Conservation (phyloP, 2,797 vertebrate species). For the Anolis apletophallus region DNA sequence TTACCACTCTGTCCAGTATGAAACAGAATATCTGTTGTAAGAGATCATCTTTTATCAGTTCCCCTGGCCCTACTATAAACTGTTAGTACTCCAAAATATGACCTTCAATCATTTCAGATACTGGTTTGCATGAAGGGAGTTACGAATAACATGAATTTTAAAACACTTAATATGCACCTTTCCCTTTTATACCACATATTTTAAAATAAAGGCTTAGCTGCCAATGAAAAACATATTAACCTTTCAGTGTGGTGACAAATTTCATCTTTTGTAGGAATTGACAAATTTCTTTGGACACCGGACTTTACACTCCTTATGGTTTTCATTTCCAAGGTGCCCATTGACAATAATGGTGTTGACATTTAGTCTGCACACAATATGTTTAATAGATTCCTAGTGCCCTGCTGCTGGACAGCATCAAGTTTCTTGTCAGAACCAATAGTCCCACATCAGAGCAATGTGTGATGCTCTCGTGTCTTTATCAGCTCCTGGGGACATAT, state of each 20-base stretch:
- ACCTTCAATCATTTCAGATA: rapidly evolving
- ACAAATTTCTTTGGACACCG: background rate
- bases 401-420: conserved; percentile 28
- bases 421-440: conserved; percentile 32
- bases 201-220: conserved; percentile 21
- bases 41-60: background rate
- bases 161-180: background rate
- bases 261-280: background rate
- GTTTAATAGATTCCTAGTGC: conserved; percentile 11
- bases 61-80: too few species aligned
- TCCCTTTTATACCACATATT: background rate
- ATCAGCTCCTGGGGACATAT: background rate
- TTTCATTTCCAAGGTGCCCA: conserved; percentile 20
- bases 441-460: background rate
- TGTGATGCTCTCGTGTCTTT: background rate
- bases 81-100: background rate
- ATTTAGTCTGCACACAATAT: conserved; percentile 38
- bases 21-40: background rate
- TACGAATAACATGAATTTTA: background rate
- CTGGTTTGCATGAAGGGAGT: background rate
- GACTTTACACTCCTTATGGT: background rate
- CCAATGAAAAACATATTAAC: background rate
- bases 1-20: background rate
- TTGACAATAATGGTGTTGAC: conserved; percentile 36
- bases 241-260: conserved; percentile 4